Base-by-base conservation (phyloP, 2,113 vertebrate species). In the Gila orcuttii region DNA sequence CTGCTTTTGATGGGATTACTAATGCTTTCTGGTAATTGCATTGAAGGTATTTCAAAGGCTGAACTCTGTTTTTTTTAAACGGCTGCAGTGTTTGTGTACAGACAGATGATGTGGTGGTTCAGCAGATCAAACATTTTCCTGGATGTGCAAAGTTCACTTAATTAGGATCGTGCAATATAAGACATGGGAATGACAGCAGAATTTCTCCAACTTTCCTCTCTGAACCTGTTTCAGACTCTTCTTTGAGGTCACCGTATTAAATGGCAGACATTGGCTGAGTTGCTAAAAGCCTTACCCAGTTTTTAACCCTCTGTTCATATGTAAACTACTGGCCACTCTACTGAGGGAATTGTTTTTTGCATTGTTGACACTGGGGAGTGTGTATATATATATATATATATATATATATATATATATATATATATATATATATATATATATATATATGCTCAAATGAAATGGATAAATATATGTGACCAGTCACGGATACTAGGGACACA, bases 121-220 rank as follows among this genome's bases (percentile, higher is more conserved):
- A 42, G 79, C 19, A 11, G 75, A 89, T 62, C 86, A 78, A 83
- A 84, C 79, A 78, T 82, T 85, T 47, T 86, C 39, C 78, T 55
- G 57, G 69, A 73, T 62, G 31, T 33, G 33, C 78, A 60, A 21
- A 71, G 45, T 83, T 78, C 79, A 60, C 42, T 84, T 85, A 79
- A 85, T 83, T 78, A 4, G 13, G 47, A 79, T 69, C 73, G 15
- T 57, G 55, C 83, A 73, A 87, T 45, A 69, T 28, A 45, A 45
- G 19, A 60, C 1, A 45, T 2, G 6, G 10, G 52, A 60, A 82
- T 86, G 17, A 42, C 52, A 5, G 4, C 45, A 12, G 21, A 11
- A 55, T 55, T 28, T 74, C 8, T 71, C 15, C 28, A 42, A 7
- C 31, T 69, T 10, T 45, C 9, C 50, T 50, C 13, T 50, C 11